Evolutionary conservation across 1,140 invertebrate species (phyloP), one percentile per base, ranked within the genome.

Genomic region (Portunus trituberculatus): DNA sequence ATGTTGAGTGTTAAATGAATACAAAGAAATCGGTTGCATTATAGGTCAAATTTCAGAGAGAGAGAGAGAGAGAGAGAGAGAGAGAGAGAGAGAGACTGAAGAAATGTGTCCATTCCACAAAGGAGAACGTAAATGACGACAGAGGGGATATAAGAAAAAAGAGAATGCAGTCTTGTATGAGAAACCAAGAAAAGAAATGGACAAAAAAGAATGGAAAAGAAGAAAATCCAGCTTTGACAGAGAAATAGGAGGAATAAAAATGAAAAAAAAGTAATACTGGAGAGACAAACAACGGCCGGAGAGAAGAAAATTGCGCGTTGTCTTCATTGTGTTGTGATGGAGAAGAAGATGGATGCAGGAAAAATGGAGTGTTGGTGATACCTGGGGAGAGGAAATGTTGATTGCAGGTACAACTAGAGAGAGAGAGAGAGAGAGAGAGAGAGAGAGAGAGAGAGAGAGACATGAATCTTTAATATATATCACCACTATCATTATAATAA

Each of bases 361-460:
- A n/a, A 76, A 76, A 76, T 76, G n/a, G 67, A n/a, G 67, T 76
- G 67, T 76, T 76, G 67, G 67, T 76, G 67, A 76, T 76, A 76
- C 67, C n/a, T 76, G 67, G 20, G n/a, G 67, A n/a, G 20, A n/a
- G 67, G 52, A 59, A 59, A 59, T 59, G 52, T 59, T 59, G 67
- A 76, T 76, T 76, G 67, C 67, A 76, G 67, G 67, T 76, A n/a
- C 67, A n/a, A 25, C 1, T 8, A 76, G 67, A 76, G 67, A 76
- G 67, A 76, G 67, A 76, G 67, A 76, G 67, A 76, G 67, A 76
- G 67, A 76, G 67, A 76, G 67, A 76, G 67, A 76, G 67, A 76
- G 67, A 76, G 67, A 76, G 67, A 76, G 67, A 76, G 67, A 76
- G 67, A 76, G 67, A 76, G 67, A 76, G 67, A 76, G 67, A 76